Evolutionary conservation across 2,888 invertebrate genomes (phyloP).

Genomic region (Orthosia cruda): DNA sequence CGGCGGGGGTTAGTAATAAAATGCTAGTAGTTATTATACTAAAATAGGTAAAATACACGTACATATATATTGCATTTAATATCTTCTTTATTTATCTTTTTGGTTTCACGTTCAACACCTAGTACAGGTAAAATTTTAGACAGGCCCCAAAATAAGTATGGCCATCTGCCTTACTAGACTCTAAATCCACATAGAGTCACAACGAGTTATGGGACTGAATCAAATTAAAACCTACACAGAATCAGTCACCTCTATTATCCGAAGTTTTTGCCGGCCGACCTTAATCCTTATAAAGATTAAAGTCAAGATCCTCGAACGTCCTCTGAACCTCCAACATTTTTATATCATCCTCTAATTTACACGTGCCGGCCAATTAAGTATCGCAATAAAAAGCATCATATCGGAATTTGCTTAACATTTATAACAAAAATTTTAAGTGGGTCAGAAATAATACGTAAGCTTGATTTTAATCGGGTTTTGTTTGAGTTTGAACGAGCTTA

Average conservation of each 20-base stretch:
- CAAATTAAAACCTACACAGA: constrained; percentile 68
- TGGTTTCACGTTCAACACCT: neutral
- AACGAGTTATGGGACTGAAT: constrained; percentile 36
- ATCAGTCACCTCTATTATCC: constrained; percentile 70
- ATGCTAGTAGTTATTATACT: no score
- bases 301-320: constrained; percentile 78
- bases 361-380: constrained; percentile 86
- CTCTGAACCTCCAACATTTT: constrained; percentile 77
- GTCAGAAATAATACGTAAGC: constrained; percentile 65
- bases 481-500: constrained; percentile 39
- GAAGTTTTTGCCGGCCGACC: constrained; percentile 78
- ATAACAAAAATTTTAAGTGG: constrained; percentile 74
- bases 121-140: constrained; percentile 10
- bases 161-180: constrained; percentile 13
- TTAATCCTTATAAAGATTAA: constrained; percentile 80
- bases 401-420: constrained; percentile 77
- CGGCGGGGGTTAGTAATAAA: no score
- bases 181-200: constrained; percentile 41
- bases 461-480: constrained; percentile 56
- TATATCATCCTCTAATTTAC: constrained; percentile 86
- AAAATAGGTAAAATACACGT: no score
- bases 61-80: no score
- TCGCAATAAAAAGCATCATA: constrained; percentile 79
- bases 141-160: constrained; percentile 6
- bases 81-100: no score